Conservation (phyloP, 2,888 invertebrate species). For the Agrilus biguttatus region DNA sequence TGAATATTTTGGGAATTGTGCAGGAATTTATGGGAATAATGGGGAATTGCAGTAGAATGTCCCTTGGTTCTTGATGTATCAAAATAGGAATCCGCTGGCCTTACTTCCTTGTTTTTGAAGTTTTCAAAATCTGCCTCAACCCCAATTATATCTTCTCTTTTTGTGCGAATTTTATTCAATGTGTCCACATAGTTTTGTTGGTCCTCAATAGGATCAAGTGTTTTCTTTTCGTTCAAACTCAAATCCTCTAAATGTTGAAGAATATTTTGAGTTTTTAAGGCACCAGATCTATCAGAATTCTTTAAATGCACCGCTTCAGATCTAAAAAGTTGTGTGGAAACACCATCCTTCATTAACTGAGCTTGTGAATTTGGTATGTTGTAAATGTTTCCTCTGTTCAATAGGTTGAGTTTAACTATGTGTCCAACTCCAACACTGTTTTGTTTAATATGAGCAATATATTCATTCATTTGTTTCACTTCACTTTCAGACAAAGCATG, state of each 20-base stretch:
- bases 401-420: conserved; percentile 18
- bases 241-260: conserved; percentile 2
- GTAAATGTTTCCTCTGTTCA: conserved; percentile 9
- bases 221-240: conserved; percentile 1
- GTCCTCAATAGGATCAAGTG: too few relatives aligned
- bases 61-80: too few relatives aligned
- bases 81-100: too few relatives aligned
- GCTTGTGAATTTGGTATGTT: conserved; percentile 10
- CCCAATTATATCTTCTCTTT: too few relatives aligned
- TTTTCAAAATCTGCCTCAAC: too few relatives aligned
- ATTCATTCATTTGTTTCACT: conserved; percentile 28
- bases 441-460: conserved; percentile 28
- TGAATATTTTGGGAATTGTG: too few relatives aligned
- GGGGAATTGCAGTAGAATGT: too few relatives aligned
- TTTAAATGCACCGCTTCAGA: conserved; percentile 22
- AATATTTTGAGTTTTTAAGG: conserved; percentile 1
- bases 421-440: conserved; percentile 28
- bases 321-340: conserved; percentile 18
- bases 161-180: too few relatives aligned
- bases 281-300: conserved; percentile 12
- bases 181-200: too few relatives aligned
- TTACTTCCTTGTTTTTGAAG: too few relatives aligned
- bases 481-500: conserved; percentile 36
- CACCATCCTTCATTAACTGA: conserved; percentile 18
- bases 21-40: too few relatives aligned